Evolutionary conservation across 2,113 vertebrate species (phyloP).

Genomic region (Corynorhinus townsendii): DNA sequence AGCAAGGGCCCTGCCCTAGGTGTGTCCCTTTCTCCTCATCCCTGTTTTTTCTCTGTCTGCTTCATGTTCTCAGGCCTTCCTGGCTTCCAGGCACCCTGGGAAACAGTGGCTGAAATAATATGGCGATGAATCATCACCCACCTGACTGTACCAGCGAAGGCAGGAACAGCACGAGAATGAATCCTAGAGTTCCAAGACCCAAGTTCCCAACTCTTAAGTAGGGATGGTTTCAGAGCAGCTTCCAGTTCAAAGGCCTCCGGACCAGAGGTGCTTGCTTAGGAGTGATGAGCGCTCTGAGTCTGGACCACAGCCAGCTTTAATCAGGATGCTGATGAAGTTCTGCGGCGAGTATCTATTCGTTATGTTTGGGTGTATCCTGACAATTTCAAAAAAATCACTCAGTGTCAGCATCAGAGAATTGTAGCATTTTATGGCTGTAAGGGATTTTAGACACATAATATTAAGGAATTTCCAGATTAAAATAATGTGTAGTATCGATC

Average conservation of each 20-base stretch:
- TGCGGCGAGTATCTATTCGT: neutral
- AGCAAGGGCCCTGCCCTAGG: constrained; percentile 78
- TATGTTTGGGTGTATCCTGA: constrained; percentile 23
- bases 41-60: constrained; percentile 68
- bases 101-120: constrained; percentile 69
- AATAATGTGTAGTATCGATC: neutral
- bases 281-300: neutral
- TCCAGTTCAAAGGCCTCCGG: constrained; percentile 53
- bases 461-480: neutral
- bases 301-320: constrained; percentile 30
- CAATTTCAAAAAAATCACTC: neutral
- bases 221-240: neutral
- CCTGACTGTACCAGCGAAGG: neutral
- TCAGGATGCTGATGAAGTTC: neutral
- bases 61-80: constrained; percentile 69
- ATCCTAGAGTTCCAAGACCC: constrained; percentile 21
- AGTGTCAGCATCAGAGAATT: neutral
- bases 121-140: constrained; percentile 63
- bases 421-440: neutral
- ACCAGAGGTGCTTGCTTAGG: neutral
- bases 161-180: neutral
- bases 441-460: neutral
- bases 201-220: constrained; percentile 35
- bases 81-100: constrained; percentile 69
- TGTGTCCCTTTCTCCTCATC: constrained; percentile 69